A percentile compares a stretch with the other conserved stretches of the same genome.
Conservation (phyloP, 1,140 invertebrate species). For the Pseudomyrmex pallidus region DNA sequence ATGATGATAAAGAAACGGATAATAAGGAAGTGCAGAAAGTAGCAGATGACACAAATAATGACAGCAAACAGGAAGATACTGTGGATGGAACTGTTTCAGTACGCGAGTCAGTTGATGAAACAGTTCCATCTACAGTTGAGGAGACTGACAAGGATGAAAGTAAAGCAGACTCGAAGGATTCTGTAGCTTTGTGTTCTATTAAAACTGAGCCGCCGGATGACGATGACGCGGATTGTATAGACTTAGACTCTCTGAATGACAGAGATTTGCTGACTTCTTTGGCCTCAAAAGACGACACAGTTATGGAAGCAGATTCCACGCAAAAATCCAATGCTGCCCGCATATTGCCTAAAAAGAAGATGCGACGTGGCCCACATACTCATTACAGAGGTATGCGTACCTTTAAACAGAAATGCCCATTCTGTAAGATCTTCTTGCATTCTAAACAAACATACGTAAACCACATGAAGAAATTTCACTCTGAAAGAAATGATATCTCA, state of each 20-base stretch:
- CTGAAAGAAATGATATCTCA: conserved; percentile 29
- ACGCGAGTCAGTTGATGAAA: neutral
- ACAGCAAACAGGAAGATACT: neutral
- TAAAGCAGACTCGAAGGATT: neutral
- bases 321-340: conserved; percentile 71
- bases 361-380: conserved; percentile 75
- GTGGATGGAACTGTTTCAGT: no score
- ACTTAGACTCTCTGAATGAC: conserved; percentile 73
- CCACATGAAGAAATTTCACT: conserved; percentile 81
- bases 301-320: conserved; percentile 81
- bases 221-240: conserved; percentile 74
- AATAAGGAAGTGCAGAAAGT: conserved; percentile 11
- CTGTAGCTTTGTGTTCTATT: conserved; percentile 17
- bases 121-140: neutral
- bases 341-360: conserved; percentile 70
- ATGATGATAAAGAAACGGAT: neutral
- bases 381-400: conserved; percentile 78
- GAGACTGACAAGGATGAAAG: conserved; percentile 1
- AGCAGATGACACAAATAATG: conserved; percentile 5
- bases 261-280: conserved; percentile 78
- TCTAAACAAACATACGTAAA: conserved; percentile 79
- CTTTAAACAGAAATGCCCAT: conserved; percentile 79
- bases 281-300: conserved; percentile 73
- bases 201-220: conserved; percentile 74
- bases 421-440: conserved; percentile 81